Percentiles rank a stretch among this genome's conserved stretches.
phyloP scores from a whole-genome alignment of 2,113 vertebrate species.

The Pseudopipra pipra region DNA sequence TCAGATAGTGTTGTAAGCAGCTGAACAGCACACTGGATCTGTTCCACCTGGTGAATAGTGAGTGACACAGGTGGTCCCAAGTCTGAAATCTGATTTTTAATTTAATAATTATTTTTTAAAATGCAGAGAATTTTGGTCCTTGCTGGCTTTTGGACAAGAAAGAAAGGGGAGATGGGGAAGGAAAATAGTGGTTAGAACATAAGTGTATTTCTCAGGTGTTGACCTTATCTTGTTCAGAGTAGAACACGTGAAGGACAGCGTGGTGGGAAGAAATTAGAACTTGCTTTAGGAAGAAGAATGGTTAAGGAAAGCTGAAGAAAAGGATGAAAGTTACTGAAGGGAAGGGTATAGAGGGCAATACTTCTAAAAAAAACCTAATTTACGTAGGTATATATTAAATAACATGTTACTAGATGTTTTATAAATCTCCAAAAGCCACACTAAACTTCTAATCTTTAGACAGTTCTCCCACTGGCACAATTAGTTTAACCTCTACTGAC shows the following conservation, averaged over 20 bases:
- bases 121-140: background rate
- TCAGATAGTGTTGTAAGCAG: background rate
- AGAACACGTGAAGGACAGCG: background rate
- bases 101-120: background rate
- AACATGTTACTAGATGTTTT: background rate
- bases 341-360: background rate
- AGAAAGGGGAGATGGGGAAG: background rate
- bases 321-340: background rate
- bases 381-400: background rate
- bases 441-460: background rate
- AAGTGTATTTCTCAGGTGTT: background rate
- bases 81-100: background rate
- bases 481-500: background rate
- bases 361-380: background rate
- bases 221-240: background rate
- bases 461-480: background rate
- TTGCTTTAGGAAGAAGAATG: background rate
- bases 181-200: background rate
- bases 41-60: background rate
- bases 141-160: background rate
- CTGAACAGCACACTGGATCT: accelerated
- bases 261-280: background rate
- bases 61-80: background rate
- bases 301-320: background rate
- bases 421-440: background rate